Evolutionary conservation across 2,113 vertebrate genomes (phyloP), one percentile per base, ranked within the genome.

Genomic region (Epinephelus moara): DNA sequence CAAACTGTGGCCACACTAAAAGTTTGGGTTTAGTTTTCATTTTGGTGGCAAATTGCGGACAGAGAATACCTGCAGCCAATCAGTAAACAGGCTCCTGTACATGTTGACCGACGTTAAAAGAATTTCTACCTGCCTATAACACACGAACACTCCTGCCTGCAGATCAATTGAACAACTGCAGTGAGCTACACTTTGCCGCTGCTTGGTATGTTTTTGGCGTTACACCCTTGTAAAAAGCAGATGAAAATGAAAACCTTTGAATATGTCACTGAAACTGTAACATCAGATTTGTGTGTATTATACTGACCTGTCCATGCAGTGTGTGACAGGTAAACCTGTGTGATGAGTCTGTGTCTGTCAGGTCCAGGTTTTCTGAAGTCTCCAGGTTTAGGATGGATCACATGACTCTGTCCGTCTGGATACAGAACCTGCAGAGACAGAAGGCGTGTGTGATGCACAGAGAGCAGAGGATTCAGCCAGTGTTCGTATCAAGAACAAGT

Each of bases 251-350:
- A 45, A 6, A 9, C 11, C 6, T 18, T 5, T 25, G 11, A 47
- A 19, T 0, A 40, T 1, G 21, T 4, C 67, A 55, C 21, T n/a
- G 21, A 56, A 56, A 25, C 33, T 42, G 27, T 17, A 61, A n/a
- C 40, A 27, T 11, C 2, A 10, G 42, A 2, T 47, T 30, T 40
- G 53, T 47, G 60, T 45, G 56, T 27, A 0, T 47, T 0, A 0
- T 0, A 55, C 90, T 76, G 80, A 99, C 98, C 98, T 91, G 98
- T 99, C 98, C 98, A 99, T 5, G 98, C 98, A 0, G 96, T 96
- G 87, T 99, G 98, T 0, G 98, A 99, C 30, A 99, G 96, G 92
- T 99, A 99, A 59, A 99, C 97, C 91, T 99, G 98, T 21, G 98
- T 99, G 91, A 99, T 98, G 71, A 99, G 96, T 4, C 98, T 86